These are phyloP conservation scores for Bombus waltoni DNA, from an alignment of 1,140 invertebrate genomes.

Conservation along the genomic window DNA sequence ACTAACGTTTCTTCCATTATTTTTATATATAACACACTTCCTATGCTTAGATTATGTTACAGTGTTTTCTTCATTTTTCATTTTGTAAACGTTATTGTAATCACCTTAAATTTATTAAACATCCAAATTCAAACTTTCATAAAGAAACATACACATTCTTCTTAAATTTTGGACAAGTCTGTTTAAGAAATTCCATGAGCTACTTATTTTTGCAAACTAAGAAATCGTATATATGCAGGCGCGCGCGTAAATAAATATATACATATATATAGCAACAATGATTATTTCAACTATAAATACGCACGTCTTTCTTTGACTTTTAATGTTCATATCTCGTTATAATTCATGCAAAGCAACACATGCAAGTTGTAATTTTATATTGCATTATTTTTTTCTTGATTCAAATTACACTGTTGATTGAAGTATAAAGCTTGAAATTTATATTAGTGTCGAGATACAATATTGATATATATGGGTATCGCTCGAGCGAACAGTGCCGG, in stretches of 20 bases:
- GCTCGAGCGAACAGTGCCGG: constrained; percentile 33
- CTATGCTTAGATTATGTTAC: constrained; percentile 27
- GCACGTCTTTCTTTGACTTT: constrained; percentile 10
- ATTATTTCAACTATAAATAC: constrained; percentile 27
- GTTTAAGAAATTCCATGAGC: constrained; percentile 9
- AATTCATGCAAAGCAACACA: constrained; percentile 37
- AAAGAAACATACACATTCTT: constrained; percentile 28
- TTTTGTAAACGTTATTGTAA: constrained; percentile 13
- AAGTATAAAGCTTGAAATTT: constrained; percentile 51
- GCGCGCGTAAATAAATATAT: constrained; percentile 1
- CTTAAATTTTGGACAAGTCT: constrained; percentile 13
- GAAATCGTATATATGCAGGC: constrained; percentile 1
- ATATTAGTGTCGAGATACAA: constrained; percentile 41
- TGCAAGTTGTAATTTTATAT: constrained; percentile 42
- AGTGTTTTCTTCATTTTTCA: not conserved
- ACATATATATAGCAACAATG: constrained; percentile 20
- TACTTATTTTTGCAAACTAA: constrained; percentile 7
- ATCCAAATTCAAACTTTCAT: constrained; percentile 32
- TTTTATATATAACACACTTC: constrained; percentile 19
- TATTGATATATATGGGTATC: constrained; percentile 32
- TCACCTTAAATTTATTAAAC: constrained; percentile 44
- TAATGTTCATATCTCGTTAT: constrained; percentile 18
- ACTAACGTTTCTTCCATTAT: constrained; percentile 10
- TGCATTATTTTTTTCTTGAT: constrained; percentile 37
- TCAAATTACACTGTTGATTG: constrained; percentile 40